Conservation (phyloP, 2,888 invertebrate species). For the Tipula unca region DNA sequence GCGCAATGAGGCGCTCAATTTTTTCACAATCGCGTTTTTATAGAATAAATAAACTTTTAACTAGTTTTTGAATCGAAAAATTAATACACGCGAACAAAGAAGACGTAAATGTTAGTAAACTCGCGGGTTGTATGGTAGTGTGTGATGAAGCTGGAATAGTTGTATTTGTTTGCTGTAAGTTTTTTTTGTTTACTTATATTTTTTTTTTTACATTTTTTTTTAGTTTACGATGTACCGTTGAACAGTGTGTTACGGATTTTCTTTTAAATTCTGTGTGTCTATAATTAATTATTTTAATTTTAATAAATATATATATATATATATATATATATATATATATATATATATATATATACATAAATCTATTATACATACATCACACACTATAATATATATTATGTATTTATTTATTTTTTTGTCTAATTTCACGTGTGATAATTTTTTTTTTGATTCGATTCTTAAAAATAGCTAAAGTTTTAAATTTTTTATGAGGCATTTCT, state of each 20-base stretch:
- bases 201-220: not conserved
- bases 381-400: not conserved
- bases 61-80: not conserved
- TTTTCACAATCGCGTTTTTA: not conserved
- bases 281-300: not conserved
- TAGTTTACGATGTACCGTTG: not conserved
- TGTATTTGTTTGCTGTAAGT: not conserved
- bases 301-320: not conserved
- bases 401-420: not conserved
- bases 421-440: slow-evolving; percentile 8
- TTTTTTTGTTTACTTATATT: not conserved
- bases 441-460: not conserved
- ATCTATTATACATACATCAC: not conserved
- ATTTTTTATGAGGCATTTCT: slow-evolving; percentile 3
- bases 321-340: not conserved
- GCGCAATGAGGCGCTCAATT: not conserved
- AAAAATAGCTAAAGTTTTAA: not conserved
- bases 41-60: not conserved
- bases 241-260: not conserved
- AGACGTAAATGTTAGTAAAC: not conserved
- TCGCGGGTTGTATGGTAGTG: not conserved
- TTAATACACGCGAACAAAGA: not conserved
- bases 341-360: too few species aligned
- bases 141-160: not conserved
- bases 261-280: not conserved